Evolutionary conservation across 2,888 invertebrate species (phyloP).

Genomic region (Cataglyphis rosenhaueri): DNA sequence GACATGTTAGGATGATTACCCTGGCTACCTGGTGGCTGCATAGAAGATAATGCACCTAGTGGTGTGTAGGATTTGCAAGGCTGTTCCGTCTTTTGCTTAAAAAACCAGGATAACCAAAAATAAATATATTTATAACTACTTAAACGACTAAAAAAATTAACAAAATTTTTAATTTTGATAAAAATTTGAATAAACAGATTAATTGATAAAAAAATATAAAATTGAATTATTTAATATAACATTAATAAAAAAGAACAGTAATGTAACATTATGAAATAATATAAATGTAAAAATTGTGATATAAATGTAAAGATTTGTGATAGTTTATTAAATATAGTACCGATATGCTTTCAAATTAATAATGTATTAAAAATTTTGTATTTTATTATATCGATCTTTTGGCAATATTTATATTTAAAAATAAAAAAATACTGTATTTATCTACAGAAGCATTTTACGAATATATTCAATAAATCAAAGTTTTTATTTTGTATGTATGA

Average conservation of each 20-base stretch:
- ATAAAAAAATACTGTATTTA: not conserved
- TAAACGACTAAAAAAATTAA: not conserved
- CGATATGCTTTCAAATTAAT: not conserved
- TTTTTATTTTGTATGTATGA: not conserved
- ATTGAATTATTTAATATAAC: not conserved
- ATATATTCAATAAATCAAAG: not conserved
- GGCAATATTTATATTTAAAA: not conserved
- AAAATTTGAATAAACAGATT: not conserved
- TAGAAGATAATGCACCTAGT: slow-evolving; percentile 93
- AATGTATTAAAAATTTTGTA: not conserved
- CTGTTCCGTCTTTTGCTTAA: slow-evolving; percentile 82
- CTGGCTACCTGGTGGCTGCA: slow-evolving; percentile 92
- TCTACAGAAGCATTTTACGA: not conserved
- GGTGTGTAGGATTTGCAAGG: slow-evolving; percentile 92
- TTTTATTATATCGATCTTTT: not conserved
- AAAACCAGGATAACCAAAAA: slow-evolving; percentile 29
- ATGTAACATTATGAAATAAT: not conserved
- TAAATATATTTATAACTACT: not conserved
- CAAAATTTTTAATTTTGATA: not conserved
- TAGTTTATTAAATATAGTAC: not conserved
- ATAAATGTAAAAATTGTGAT: not conserved
- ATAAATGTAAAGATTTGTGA: not conserved
- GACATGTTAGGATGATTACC: slow-evolving; percentile 84
- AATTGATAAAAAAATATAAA: slow-evolving; percentile 10
- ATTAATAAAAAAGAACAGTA: not conserved